A percentile compares a stretch with the other conserved stretches of the same genome.
These are phyloP conservation scores for Caenorhabditis sp. DNA, from an alignment of 2,888 invertebrate genomes.

Conservation along the genomic window DNA sequence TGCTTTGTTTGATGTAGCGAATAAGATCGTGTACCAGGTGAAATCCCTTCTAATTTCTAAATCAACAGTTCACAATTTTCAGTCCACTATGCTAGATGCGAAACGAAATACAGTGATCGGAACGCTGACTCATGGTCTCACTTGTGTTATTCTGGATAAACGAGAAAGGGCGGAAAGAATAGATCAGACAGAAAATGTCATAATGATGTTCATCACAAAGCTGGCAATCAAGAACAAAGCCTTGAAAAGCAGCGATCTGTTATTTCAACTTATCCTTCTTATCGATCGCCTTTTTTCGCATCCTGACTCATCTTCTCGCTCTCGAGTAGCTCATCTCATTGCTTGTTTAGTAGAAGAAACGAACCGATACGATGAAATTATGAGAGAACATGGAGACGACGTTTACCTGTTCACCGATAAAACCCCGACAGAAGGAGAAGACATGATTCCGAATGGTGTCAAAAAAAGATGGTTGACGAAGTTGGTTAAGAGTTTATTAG, in stretches of 20 bases:
- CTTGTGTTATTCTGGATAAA: slow-evolving; percentile 16
- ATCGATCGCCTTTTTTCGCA: slow-evolving; percentile 44
- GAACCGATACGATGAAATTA: slow-evolving; percentile 29
- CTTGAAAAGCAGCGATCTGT: slow-evolving; percentile 48
- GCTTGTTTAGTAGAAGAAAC: slow-evolving; percentile 35
- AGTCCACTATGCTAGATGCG: slow-evolving; percentile 51
- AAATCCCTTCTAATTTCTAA: no score
- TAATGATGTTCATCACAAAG: slow-evolving; percentile 46
- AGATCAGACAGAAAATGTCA: slow-evolving; percentile 12
- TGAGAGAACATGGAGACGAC: slow-evolving; percentile 43
- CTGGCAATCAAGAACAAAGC: slow-evolving; percentile 47
- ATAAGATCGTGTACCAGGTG: slow-evolving; percentile 42
- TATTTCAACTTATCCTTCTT: slow-evolving; percentile 39
- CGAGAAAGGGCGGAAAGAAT: slow-evolving; percentile 39
- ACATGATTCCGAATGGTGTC: slow-evolving; percentile 44
- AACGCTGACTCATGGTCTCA: slow-evolving; percentile 31
- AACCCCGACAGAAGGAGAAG: slow-evolving; percentile 5
- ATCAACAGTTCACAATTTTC: neutral
- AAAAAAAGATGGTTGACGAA: slow-evolving; percentile 47
- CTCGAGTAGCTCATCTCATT: slow-evolving; percentile 27
- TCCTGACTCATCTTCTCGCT: slow-evolving; percentile 27
- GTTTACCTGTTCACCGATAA: slow-evolving; percentile 45
- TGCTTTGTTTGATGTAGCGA: slow-evolving; percentile 54
- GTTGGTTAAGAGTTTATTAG: slow-evolving; percentile 37
- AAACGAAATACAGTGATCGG: slow-evolving; percentile 41